Conservation (phyloP, 2,113 vertebrate genomes). For the Eulemur rufifrons region DNA sequence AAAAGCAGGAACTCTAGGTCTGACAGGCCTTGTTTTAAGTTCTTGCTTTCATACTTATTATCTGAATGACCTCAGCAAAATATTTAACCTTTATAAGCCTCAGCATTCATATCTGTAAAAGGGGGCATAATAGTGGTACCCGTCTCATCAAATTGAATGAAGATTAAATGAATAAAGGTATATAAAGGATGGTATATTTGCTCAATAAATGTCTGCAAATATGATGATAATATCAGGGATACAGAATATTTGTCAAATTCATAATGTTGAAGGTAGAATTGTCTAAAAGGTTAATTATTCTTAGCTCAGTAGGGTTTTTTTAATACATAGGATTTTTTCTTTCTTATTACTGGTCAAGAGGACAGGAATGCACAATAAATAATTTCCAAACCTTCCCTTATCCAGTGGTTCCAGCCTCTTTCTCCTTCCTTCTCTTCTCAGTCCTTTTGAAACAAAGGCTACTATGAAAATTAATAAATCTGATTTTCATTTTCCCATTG, state of each 20-base stretch:
- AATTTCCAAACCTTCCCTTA: slow-evolving; percentile 12
- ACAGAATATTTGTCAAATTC: neutral
- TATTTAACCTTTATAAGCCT: neutral
- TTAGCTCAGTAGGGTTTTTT: neutral
- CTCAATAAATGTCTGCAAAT: neutral
- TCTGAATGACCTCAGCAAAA: neutral
- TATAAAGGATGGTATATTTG: neutral
- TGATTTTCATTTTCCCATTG: neutral
- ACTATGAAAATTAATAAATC: slow-evolving; percentile 18
- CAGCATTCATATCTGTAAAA: neutral
- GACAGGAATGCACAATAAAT: slow-evolving; percentile 14
- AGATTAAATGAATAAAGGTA: neutral
- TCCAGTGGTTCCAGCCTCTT: neutral
- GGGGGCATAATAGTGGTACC: neutral
- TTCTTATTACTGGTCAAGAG: neutral
- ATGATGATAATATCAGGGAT: neutral
- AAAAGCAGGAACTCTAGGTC: neutral
- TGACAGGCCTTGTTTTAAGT: neutral
- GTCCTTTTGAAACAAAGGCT: neutral
- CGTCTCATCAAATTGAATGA: neutral
- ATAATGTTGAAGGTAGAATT: neutral
- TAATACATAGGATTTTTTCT: neutral
- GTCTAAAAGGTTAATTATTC: slow-evolving; percentile 8
- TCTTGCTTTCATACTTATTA: neutral
- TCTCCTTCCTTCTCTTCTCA: neutral